A percentile compares a stretch with the other conserved stretches of the same genome.
Evolutionary conservation across 92 coral and sea anemone genomes (phyloP).

Genomic region (Nematostella vectensis): DNA sequence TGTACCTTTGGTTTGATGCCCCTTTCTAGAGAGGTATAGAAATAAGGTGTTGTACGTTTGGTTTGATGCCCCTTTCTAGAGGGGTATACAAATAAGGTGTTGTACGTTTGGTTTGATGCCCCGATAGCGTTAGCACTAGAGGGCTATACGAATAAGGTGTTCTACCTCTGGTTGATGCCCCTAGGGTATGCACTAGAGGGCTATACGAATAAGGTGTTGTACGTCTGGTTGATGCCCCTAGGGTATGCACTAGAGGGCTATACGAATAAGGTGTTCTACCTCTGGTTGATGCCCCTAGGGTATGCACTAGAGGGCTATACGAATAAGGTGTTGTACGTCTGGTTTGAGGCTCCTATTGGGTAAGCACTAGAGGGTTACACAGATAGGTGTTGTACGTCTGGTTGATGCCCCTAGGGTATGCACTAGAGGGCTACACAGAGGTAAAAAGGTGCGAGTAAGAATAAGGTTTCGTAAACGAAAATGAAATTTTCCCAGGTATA

Average conservation of each 20-base stretch:
- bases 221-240: too few relatives aligned
- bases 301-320: too few relatives aligned
- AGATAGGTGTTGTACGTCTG: too few relatives aligned
- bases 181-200: conserved; percentile 75
- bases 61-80: conserved; percentile 98
- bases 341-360: too few relatives aligned
- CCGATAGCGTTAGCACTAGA: conserved; percentile 93
- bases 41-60: conserved; percentile 97
- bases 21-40: conserved; percentile 92
- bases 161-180: conserved; percentile 98
- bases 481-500: too few relatives aligned
- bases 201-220: too few relatives aligned
- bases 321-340: too few relatives aligned
- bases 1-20: too few relatives aligned
- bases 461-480: too few relatives aligned
- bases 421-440: conserved; percentile 98
- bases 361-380: conserved; percentile 95
- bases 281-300: conserved; percentile 99
- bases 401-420: too few relatives aligned
- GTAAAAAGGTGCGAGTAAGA: too few relatives aligned
- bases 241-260: conserved; percentile 95
- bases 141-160: conserved; percentile 96
- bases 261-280: conserved; percentile 97
- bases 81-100: conserved; percentile 42
- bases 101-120: conserved; percentile 45